Evolutionary conservation across 2,113 vertebrate species (phyloP).

Genomic region (Camelus dromedarius): DNA sequence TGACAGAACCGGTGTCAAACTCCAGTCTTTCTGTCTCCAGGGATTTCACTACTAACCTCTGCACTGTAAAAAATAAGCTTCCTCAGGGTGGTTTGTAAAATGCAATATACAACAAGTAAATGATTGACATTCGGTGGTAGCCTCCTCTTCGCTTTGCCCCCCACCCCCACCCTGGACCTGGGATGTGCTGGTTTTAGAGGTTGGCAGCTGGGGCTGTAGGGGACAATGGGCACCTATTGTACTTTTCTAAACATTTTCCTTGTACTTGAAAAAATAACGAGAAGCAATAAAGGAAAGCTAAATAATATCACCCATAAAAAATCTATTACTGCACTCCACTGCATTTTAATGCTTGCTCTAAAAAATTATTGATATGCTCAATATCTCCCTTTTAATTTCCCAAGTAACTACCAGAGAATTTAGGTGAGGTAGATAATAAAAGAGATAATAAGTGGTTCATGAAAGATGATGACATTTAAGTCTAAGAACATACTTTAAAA

Average conservation of each 20-base stretch:
- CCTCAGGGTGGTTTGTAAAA: not conserved
- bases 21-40: not conserved
- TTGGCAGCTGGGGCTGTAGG: accelerated
- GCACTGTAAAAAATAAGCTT: not conserved
- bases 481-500: constrained; percentile 57
- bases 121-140: not conserved
- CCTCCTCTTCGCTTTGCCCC: not conserved
- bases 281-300: constrained; percentile 37
- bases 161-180: not conserved
- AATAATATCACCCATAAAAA: constrained; percentile 68
- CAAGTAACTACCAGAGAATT: constrained; percentile 64
- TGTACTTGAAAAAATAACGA: constrained; percentile 56
- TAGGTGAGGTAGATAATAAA: constrained; percentile 71
- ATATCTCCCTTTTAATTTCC: constrained; percentile 74
- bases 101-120: not conserved
- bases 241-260: constrained; percentile 61
- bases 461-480: constrained; percentile 57
- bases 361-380: constrained; percentile 70
- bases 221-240: not conserved
- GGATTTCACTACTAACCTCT: not conserved
- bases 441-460: constrained; percentile 54
- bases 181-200: not conserved
- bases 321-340: constrained; percentile 54
- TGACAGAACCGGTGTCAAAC: not conserved
- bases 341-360: constrained; percentile 69